Evolutionary conservation across 2,888 invertebrate genomes (phyloP), one percentile per base, ranked within the genome.

Genomic region (Hedya salicella): DNA sequence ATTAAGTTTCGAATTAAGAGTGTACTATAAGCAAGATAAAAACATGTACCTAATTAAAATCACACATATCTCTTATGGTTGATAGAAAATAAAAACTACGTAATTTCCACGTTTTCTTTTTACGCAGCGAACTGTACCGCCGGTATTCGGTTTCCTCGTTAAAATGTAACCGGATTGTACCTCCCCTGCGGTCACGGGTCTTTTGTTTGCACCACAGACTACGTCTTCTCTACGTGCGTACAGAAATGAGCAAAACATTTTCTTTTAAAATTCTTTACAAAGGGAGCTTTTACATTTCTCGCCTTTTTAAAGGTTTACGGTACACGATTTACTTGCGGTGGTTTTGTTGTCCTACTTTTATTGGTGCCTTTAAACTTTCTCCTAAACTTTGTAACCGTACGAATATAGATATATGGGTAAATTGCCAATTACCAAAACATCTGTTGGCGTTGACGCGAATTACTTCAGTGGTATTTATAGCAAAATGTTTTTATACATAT

Each of bases 101-200:
- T 21, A 42, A 21, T 54, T 54, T 54, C 40, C 49, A 48, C 39
- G 50, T 59, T 65, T 65, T 65, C 59, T 50, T 59, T 63, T 49
- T 50, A 64, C n/a, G 39, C 52, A 44, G 50, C 36, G 13, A n/a
- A 52, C 50, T 57, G 52, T 25, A 46, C 25, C 13, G 56, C 50
- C 36, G 39, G 67, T 52, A n/a, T 57, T 59, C 48, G 53, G 62
- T 62, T 59, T 40, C 57, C 67, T 68, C 48, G 67, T 68, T 68
- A 68, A 57, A 59, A 57, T 49, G 67, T 68, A 68, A 68, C 67
- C 63, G 53, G 67, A 68, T 46, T 57, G 52, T 46, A 39, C 46
- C 52, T 48, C 39, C 19, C 54, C 54, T 52, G 65, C 59, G 64
- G 44, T 52, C 59, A 36, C 57, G 44, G 52, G 46, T 57, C 42